Percentiles rank a stretch among this genome's conserved stretches.
These are phyloP conservation scores for Nematostella vectensis DNA, from an alignment of 92 coral and sea anemone species.

Conservation along the genomic window DNA sequence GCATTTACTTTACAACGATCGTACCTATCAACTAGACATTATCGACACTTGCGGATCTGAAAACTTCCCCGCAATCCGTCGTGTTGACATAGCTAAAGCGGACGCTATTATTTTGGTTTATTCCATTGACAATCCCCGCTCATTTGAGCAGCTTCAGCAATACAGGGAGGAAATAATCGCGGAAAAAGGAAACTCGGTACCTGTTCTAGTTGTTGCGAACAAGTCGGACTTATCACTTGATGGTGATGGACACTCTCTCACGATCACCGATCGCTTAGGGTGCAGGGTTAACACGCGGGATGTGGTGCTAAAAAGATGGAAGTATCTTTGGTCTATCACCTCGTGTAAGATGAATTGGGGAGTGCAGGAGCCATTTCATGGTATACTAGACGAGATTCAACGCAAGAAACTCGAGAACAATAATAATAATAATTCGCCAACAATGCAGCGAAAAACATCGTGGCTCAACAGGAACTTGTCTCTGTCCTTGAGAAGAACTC, in stretches of 20 bases:
- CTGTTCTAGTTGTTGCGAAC: constrained; percentile 81
- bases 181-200: constrained; percentile 44
- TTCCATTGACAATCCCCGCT: constrained; percentile 58
- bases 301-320: constrained; percentile 61
- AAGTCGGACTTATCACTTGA: constrained; percentile 65
- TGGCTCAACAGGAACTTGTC: constrained; percentile 52
- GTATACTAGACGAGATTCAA: constrained; percentile 43
- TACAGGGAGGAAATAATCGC: constrained; percentile 64
- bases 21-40: constrained; percentile 66
- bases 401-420: constrained; percentile 20
- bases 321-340: constrained; percentile 49
- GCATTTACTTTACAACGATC: constrained; percentile 62
- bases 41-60: constrained; percentile 86
- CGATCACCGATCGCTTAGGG: constrained; percentile 42
- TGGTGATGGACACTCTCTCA: constrained; percentile 42
- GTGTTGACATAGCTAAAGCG: constrained; percentile 71
- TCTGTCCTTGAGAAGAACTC: constrained; percentile 25
- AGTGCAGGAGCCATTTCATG: constrained; percentile 45
- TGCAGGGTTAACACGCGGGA: constrained; percentile 33
- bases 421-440: constrained; percentile 27
- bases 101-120: constrained; percentile 71
- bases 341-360: constrained; percentile 68
- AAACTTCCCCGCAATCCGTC: constrained; percentile 82
- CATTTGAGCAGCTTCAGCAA: constrained; percentile 52
- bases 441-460: constrained; percentile 31